A percentile compares a stretch with the other conserved stretches of the same genome.
Conservation (phyloP, 2,113 vertebrate genomes). For the Eupsittula cactorum region DNA sequence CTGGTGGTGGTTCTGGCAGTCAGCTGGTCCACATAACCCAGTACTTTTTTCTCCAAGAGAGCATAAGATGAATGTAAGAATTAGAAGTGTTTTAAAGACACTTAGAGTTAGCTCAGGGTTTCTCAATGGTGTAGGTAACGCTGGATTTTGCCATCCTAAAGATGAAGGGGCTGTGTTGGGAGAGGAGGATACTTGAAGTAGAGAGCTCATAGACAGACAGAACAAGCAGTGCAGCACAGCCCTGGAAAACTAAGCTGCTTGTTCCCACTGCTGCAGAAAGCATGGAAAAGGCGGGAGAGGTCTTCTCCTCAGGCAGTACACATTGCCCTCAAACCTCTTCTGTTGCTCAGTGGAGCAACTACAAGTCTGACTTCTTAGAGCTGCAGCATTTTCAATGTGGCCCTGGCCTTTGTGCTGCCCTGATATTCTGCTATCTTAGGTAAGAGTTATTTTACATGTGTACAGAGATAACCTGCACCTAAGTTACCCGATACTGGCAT, state of each 20-base stretch:
- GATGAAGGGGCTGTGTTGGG: background rate
- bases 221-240: background rate
- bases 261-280: background rate
- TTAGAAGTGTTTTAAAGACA: background rate
- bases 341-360: background rate
- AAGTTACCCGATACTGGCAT: background rate
- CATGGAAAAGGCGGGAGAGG: background rate
- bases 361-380: background rate
- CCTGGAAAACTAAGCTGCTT: background rate
- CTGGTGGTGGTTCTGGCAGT: background rate
- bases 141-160: background rate
- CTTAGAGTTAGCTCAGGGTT: background rate
- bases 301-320: background rate
- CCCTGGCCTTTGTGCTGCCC: background rate
- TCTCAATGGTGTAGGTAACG: background rate
- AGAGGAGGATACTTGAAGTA: background rate
- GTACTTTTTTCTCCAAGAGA: background rate
- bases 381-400: background rate
- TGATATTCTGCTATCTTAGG: rapidly evolving
- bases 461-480: background rate
- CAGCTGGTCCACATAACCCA: background rate
- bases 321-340: background rate
- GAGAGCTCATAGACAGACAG: background rate
- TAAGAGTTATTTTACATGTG: background rate
- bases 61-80: background rate